phyloP scores from a whole-genome alignment of 1,140 invertebrate species.

The Diploscapter pachys region DNA sequence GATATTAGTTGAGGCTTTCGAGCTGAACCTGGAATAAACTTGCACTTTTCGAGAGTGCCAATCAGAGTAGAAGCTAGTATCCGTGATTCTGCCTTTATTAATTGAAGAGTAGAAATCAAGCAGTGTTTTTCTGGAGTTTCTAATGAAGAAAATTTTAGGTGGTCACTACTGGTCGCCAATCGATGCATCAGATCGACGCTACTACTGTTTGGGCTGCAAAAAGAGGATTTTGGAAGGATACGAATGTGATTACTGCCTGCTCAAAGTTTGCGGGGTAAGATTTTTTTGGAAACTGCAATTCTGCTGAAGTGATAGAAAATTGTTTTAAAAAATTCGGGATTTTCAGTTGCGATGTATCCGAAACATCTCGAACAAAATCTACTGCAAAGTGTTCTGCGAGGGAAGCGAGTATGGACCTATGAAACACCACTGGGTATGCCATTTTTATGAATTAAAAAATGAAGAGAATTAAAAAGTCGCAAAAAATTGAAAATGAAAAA shows the following conservation, averaged over 20 bases:
- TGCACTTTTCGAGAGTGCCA: no score
- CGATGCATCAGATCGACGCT: constrained; percentile 14
- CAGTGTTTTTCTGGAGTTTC: no score
- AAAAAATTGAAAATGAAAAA: no score
- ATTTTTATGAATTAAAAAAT: neutral
- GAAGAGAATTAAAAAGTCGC: no score
- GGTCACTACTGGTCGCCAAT: constrained; percentile 30
- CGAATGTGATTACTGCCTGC: constrained; percentile 29
- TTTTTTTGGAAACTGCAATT: constrained; percentile 11
- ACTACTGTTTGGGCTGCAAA: constrained; percentile 22
- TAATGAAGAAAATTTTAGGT: constrained; percentile 10
- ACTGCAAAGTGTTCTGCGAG: constrained; percentile 21
- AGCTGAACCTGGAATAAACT: no score
- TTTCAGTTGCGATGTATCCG: constrained; percentile 22
- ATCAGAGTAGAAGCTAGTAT: no score
- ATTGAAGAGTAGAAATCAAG: no score
- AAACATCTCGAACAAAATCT: constrained; percentile 7
- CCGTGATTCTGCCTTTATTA: no score
- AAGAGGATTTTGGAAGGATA: constrained; percentile 19
- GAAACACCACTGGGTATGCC: constrained; percentile 27
- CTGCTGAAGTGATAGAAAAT: neutral
- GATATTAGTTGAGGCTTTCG: no score
- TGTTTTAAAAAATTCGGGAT: neutral
- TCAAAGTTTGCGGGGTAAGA: constrained; percentile 25
- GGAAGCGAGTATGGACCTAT: neutral